Evolutionary conservation across 2,113 vertebrate species (phyloP).

Genomic region (Myotis lucifugus): DNA sequence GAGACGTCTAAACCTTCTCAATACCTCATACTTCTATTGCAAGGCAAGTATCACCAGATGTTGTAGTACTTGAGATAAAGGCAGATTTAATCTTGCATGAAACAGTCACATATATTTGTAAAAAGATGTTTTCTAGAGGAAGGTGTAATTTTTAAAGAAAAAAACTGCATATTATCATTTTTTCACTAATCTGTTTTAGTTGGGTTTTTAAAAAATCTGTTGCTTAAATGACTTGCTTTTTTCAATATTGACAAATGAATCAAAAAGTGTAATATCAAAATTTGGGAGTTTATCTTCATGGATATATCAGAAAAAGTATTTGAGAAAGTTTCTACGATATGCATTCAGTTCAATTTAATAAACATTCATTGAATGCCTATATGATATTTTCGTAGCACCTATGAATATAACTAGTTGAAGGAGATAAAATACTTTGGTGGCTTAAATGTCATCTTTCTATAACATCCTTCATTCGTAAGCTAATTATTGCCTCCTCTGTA

Average conservation of each 20-base stretch:
- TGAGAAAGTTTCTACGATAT: background rate
- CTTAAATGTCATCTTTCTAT: background rate
- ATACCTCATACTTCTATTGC: constrained; percentile 50
- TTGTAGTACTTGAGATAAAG: constrained; percentile 58
- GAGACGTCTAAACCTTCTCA: constrained; percentile 25
- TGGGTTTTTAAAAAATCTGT: background rate
- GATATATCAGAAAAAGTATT: background rate
- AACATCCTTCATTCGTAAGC: background rate
- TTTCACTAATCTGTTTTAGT: constrained; percentile 9
- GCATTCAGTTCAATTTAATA: background rate
- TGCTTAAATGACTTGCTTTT: background rate
- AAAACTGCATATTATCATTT: background rate
- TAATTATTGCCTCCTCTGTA: background rate
- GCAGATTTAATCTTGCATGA: constrained; percentile 64
- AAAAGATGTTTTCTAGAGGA: constrained; percentile 76
- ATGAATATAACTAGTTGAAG: background rate
- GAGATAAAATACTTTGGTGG: background rate
- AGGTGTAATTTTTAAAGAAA: background rate
- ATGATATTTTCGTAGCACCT: background rate
- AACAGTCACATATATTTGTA: constrained; percentile 69
- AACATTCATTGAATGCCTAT: background rate
- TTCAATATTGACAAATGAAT: background rate
- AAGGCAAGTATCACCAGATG: background rate
- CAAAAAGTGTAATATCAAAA: background rate
- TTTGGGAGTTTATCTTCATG: background rate